Percentiles rank a stretch among this genome's conserved stretches.
Conservation (phyloP, 2,113 vertebrate genomes). For the Excalfactoria chinensis region DNA sequence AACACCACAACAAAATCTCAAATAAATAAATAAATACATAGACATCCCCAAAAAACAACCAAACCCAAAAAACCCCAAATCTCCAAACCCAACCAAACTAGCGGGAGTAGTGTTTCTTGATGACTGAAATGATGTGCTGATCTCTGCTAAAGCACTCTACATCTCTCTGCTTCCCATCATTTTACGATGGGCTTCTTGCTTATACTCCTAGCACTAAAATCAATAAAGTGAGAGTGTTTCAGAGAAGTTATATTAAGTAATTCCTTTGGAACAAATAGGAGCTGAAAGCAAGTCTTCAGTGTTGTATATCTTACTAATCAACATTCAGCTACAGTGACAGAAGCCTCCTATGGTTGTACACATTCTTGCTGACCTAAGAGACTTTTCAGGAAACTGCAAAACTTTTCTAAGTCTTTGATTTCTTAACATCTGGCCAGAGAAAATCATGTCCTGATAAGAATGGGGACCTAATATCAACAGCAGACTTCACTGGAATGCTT, state of each 20-base stretch:
- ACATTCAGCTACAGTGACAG: not conserved
- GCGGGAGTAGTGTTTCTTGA: not conserved
- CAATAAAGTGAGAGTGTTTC: not conserved
- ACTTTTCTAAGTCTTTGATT: not conserved
- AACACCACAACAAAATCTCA: not conserved
- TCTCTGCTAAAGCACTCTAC: not conserved
- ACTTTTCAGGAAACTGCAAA: not conserved
- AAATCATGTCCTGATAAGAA: not conserved
- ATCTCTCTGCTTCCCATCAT: not conserved
- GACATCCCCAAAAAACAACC: not conserved
- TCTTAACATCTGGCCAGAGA: not conserved
- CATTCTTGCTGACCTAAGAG: not conserved
- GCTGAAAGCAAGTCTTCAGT: not conserved
- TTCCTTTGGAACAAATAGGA: not conserved
- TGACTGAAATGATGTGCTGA: fast-evolving
- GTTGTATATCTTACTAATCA: not conserved
- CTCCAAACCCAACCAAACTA: not conserved
- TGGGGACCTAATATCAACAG: not conserved
- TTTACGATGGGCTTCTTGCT: not conserved
- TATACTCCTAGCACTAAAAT: not conserved
- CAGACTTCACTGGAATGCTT: not conserved
- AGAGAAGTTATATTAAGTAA: not conserved
- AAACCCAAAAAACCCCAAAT: too few species aligned
- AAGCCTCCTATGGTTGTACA: not conserved
- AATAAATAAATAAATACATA: not conserved